Evolutionary conservation across 1,140 invertebrate species (phyloP), one percentile per base, ranked within the genome.

Genomic region (Euschistus heros): DNA sequence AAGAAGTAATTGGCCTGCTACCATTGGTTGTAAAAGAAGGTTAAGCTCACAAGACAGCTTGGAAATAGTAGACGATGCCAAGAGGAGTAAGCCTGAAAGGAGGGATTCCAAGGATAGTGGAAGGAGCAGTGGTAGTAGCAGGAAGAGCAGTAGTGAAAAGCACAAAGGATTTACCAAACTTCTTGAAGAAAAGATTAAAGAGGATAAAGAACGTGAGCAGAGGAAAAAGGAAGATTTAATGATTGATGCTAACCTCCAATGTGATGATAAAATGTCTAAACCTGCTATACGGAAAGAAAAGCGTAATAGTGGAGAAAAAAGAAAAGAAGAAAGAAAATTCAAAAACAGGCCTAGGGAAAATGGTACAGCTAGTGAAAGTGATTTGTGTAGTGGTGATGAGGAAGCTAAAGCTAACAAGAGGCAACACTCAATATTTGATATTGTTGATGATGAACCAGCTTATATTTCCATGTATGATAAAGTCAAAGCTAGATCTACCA

Each of bases 391-490:
- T 42, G 87, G 89, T 70, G 87, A 87, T 73, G 83, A 84, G 69
- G 82, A 84, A 70, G 83, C 84, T 54, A 69, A 71, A 70, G 67
- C 71, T 22, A 72, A 91, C 73, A 91, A 92, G 73, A 54, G 66
- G 17, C 66, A 66, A 20, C 88, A 91, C 77, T 93, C 91, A n/a
- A 92, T 92, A 69, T 94, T 92, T 75, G 90, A 93, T 73, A 91
- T 92, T 66, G 83, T 91, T 24, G 88, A 92, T 71, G 91, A 94
- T 71, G 91, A 88, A 67, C 90, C 90, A 3, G 86, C 86, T 15
- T 96, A 94, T 73, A 92, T 94, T 66, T 97, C 94, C 37, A 98
- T 98, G 94, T 98, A 98, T 75, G 95, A 97, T 74, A 97, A 97
- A 77, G 93, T 98, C 0, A 98, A 98, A 77, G 90, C 93, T 4